phyloP scores from a whole-genome alignment of 2,888 invertebrate genomes.

The Aleiodes leptofemur region DNA sequence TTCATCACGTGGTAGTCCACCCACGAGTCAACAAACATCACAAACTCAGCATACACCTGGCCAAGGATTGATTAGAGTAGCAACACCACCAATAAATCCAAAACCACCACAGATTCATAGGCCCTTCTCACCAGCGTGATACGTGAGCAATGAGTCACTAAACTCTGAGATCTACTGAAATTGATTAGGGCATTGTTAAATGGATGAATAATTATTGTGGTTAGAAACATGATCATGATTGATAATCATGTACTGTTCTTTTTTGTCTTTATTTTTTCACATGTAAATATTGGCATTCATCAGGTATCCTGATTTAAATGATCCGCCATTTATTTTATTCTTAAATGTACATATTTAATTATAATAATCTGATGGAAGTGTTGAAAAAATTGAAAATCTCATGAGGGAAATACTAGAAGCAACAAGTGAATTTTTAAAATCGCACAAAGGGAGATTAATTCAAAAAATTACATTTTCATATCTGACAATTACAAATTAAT shows the following conservation, averaged over 20 bases:
- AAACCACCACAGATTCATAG: constrained; percentile 73
- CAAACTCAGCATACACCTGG: constrained; percentile 60
- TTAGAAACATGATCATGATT: background rate
- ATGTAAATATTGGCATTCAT: constrained; percentile 24
- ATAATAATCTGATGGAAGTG: constrained; percentile 11
- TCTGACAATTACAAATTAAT: constrained; percentile 29
- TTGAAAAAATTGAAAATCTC: constrained; percentile 40
- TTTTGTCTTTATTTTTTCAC: background rate
- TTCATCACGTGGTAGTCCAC: constrained; percentile 73
- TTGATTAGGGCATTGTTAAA: background rate
- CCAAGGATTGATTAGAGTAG: constrained; percentile 69
- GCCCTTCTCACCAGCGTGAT: constrained; percentile 75
- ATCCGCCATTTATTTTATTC: constrained; percentile 11
- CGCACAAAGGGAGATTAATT: background rate
- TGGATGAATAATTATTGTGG: background rate
- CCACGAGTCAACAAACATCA: constrained; percentile 60
- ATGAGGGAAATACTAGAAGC: constrained; percentile 38
- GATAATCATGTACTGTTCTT: constrained; percentile 3
- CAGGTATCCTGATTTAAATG: background rate
- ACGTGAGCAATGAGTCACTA: constrained; percentile 48
- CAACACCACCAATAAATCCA: constrained; percentile 71
- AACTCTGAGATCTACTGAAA: background rate
- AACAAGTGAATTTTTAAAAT: constrained; percentile 14
- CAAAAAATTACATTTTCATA: constrained; percentile 36
- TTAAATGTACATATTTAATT: constrained; percentile 10